These are phyloP conservation scores for Caenorhabditis imperialis DNA, from an alignment of 2,888 invertebrate species.

Conservation along the genomic window DNA sequence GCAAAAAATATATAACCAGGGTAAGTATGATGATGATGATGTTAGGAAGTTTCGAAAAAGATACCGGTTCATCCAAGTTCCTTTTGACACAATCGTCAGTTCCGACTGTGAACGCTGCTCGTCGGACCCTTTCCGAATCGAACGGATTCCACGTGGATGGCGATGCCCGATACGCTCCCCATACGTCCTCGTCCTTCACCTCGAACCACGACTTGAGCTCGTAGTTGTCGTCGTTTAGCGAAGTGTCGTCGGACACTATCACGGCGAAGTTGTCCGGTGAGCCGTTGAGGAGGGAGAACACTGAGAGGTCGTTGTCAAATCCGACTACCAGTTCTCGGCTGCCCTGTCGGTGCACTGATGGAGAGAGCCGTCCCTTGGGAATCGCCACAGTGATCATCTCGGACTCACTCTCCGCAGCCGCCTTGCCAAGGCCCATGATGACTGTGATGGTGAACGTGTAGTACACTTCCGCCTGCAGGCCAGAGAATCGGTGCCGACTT, in stretches of 20 bases:
- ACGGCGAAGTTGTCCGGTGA: constrained; percentile 74
- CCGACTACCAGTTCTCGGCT: constrained; percentile 70
- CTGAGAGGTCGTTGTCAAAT: constrained; percentile 73
- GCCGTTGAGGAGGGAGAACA: constrained; percentile 74
- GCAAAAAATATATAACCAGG: no score
- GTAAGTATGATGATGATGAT: no score
- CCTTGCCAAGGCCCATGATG: constrained; percentile 71
- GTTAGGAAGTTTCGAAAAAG: no score
- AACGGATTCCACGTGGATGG: constrained; percentile 74
- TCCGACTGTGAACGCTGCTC: constrained; percentile 72
- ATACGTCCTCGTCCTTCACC: constrained; percentile 71
- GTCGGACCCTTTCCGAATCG: constrained; percentile 53
- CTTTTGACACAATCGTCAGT: constrained; percentile 73
- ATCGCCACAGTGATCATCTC: constrained; percentile 76
- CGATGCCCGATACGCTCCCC: constrained; percentile 69
- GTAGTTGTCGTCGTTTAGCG: constrained; percentile 73
- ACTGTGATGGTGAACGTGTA: constrained; percentile 77
- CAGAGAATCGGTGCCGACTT: constrained; percentile 69
- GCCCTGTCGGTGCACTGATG: constrained; percentile 70
- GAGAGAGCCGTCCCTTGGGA: constrained; percentile 59
- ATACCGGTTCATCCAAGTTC: constrained; percentile 74
- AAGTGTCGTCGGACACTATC: constrained; percentile 73
- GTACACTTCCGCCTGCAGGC: constrained; percentile 71
- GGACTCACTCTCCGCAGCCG: constrained; percentile 74
- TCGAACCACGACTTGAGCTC: constrained; percentile 76